Evolutionary conservation across 2,888 invertebrate genomes (phyloP), one percentile per base, ranked within the genome.

Genomic region (Oscheius sp.): DNA sequence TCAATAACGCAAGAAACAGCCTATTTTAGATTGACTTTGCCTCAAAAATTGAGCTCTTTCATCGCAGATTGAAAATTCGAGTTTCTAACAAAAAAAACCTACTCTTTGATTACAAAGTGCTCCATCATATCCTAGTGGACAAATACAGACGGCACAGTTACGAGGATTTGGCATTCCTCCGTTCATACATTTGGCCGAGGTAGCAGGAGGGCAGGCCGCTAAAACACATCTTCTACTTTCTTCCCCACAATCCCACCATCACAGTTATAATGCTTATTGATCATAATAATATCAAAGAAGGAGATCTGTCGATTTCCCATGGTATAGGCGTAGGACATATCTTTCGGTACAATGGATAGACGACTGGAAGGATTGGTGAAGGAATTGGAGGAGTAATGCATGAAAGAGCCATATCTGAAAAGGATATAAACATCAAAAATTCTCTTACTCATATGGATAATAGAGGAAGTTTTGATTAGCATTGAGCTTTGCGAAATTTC

Each of bases 181-280:
- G 63, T 83, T 83, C 57, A 64, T 24, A 45, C 83, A 83, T 30
- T 67, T 65, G 9, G 73, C 78, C 2, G 78, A 74, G 4, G 68
- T 47, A 4, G 56, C 59, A 2, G 71, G 9, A 0, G 75, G 67
- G 38, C 79, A 79, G 0, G 61, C 54, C 2, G 63, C 77, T 78
- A 28, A 49, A 41, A 12, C n/a, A n/a, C n/a, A n/a, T n/a, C n/a
- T 2, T n/a, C n/a, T n/a, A n/a, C n/a, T n/a, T n/a, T n/a, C n/a
- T n/a, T n/a, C n/a, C n/a, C n/a, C n/a, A n/a, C n/a, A n/a, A n/a
- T n/a, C n/a, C n/a, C 33, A 78, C 80, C 73, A 51, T 73, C 70
- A 68, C 82, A 82, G 28, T 72, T 68, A 64, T 83, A 83, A 61
- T 80, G 80, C 30, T 74, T 71, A 66, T 83, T 83, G 80, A 83